Evolutionary conservation across 2,113 vertebrate species (phyloP), one percentile per base, ranked within the genome.

Genomic region (Ellobius talpinus): DNA sequence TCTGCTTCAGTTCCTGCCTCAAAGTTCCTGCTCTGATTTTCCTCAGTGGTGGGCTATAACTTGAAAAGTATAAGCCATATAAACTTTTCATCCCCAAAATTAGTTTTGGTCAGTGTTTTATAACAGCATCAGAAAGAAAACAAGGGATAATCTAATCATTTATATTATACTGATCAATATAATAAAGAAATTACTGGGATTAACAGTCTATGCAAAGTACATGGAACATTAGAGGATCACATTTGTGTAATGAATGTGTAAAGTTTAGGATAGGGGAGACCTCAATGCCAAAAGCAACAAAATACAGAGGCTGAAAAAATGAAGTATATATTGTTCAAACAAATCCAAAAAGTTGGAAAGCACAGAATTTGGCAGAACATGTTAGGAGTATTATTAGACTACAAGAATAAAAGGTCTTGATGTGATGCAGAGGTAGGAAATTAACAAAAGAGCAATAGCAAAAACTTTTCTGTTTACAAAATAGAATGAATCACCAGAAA

Each of bases 161-260:
- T 88, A 66, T 90, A 88, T 93, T n/a, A 65, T 65, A 7, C 8
- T 19, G 5, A 17, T 5, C 39, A 84, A 65, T 31, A 65, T 33
- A 85, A 45, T 45, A 85, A 82, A 63, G n/a, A 85, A 85, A 65
- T 29, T 61, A 85, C 26, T 33, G 82, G 26, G 26, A 93, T 96
- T 93, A 89, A 65, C 3, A 88, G 47, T 70, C 84, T 68, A 50
- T 79, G 7, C 70, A 91, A 96, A 91, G 70, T 39, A 90, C 65
- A 86, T 74, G 14, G 33, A 87, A 88, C 11, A 87, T 42, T 39
- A 90, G 45, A 45, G 87, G 42, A 92, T 55, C 58, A 94, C 36
- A 96, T 31, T 78, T 72, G 14, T 29, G 23, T 63, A 76, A 91
- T 90, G 84, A 94, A 88, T 39, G 23, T 61, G 16, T 45, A 84